phyloP scores from a whole-genome alignment of 2,888 invertebrate species.

The Polyommatus icarus region DNA sequence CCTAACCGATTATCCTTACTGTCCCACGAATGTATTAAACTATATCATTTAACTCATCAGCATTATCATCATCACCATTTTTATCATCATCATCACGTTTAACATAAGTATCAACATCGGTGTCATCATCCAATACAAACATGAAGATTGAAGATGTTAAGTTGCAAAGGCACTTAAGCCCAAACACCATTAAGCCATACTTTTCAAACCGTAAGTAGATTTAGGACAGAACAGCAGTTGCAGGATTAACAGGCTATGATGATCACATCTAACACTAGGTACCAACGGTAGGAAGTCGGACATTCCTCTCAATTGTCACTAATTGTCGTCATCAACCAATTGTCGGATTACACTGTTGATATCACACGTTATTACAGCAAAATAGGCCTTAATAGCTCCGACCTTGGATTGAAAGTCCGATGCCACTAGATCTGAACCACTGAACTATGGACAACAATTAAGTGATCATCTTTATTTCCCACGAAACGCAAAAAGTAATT shows the following conservation, averaged over 20 bases:
- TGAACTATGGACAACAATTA: slow-evolving; percentile 7
- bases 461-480: slow-evolving; percentile 10
- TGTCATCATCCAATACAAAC: too few species aligned
- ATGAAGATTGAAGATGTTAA: too few species aligned
- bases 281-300: slow-evolving; percentile 58
- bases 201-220: background rate
- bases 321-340: slow-evolving; percentile 78
- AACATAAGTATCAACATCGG: too few species aligned
- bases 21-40: background rate
- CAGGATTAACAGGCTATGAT: background rate
- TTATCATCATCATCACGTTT: background rate
- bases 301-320: slow-evolving; percentile 76
- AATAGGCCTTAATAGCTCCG: slow-evolving; percentile 44
- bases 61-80: background rate
- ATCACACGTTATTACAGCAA: slow-evolving; percentile 60
- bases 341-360: slow-evolving; percentile 71
- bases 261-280: background rate
- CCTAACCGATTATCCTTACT: background rate
- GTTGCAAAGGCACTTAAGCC: too few species aligned
- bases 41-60: background rate
- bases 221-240: background rate
- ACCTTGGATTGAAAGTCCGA: background rate
- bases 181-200: too few species aligned
- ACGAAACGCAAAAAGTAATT: slow-evolving; percentile 22
- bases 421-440: background rate